Conservation (phyloP, 2,888 invertebrate genomes). For the Slavum lentiscoides region DNA sequence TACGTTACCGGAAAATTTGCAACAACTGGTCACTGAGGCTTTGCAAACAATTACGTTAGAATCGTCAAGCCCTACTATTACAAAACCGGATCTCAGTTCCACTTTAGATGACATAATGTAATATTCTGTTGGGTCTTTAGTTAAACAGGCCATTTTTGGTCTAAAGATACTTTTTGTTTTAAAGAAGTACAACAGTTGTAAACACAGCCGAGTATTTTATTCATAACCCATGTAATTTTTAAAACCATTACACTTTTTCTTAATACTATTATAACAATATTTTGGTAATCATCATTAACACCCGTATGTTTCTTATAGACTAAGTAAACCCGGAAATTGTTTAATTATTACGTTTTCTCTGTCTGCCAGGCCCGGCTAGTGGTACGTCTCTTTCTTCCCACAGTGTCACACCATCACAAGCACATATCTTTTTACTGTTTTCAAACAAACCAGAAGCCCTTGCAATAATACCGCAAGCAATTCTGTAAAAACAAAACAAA, state of each 20-base stretch:
- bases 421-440: conserved; percentile 85
- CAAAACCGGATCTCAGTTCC: not conserved
- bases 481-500: conserved; percentile 61
- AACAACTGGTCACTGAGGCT: conserved; percentile 42
- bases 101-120: not conserved
- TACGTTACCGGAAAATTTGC: conserved; percentile 36
- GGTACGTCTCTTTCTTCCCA: conserved; percentile 82
- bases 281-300: not conserved
- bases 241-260: conserved; percentile 15
- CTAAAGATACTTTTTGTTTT: conserved; percentile 5
- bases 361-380: conserved; percentile 59
- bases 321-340: not conserved
- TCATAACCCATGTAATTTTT: conserved; percentile 1
- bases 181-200: not conserved
- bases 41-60: conserved; percentile 21
- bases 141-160: too few species aligned
- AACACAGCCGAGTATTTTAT: not conserved
- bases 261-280: conserved; percentile 8
- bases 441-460: conserved; percentile 84
- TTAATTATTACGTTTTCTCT: conserved; percentile 20
- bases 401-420: conserved; percentile 84
- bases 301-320: not conserved
- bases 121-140: too few species aligned
- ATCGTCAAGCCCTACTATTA: not conserved
- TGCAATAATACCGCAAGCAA: conserved; percentile 86